phyloP scores from a whole-genome alignment of 1,140 invertebrate species.

The Drosophila sturtevanti region DNA sequence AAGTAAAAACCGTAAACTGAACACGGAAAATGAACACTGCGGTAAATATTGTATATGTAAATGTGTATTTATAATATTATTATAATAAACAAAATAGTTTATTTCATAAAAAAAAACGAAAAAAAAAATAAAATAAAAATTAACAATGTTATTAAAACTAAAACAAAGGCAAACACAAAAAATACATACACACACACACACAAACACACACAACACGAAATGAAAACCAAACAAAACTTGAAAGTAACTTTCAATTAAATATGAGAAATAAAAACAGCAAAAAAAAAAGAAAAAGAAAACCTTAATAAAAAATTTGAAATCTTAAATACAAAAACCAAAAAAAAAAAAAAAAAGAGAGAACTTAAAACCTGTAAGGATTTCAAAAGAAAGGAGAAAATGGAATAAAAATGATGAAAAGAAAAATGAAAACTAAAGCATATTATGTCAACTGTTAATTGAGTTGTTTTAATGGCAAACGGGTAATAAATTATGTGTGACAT shows the following conservation, averaged over 20 bases:
- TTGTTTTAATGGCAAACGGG: conserved; percentile 68
- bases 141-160: conserved; percentile 72
- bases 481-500: conserved; percentile 43
- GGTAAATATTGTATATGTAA: conserved; percentile 80
- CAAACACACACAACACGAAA: conserved; percentile 41
- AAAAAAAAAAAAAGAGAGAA: conserved; percentile 30
- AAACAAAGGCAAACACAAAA: conserved; percentile 39
- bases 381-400: conserved; percentile 55
- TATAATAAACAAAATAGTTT: conserved; percentile 63
- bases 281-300: conserved; percentile 27
- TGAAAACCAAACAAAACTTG: conserved; percentile 54
- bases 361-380: conserved; percentile 66
- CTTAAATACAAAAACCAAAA: conserved; percentile 50
- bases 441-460: conserved; percentile 81
- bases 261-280: conserved; percentile 50
- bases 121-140: conserved; percentile 44
- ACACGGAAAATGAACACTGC: conserved; percentile 48
- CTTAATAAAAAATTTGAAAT: conserved; percentile 38
- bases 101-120: conserved; percentile 54
- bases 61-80: conserved; percentile 78
- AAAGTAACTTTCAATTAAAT: conserved; percentile 80
- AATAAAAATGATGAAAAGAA: conserved; percentile 47
- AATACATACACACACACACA: conserved; percentile 9
- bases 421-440: conserved; percentile 58
- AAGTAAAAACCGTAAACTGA: background rate